These are phyloP conservation scores for Meda fulgida DNA, from an alignment of 2,797 vertebrate genomes.

Conservation along the genomic window DNA sequence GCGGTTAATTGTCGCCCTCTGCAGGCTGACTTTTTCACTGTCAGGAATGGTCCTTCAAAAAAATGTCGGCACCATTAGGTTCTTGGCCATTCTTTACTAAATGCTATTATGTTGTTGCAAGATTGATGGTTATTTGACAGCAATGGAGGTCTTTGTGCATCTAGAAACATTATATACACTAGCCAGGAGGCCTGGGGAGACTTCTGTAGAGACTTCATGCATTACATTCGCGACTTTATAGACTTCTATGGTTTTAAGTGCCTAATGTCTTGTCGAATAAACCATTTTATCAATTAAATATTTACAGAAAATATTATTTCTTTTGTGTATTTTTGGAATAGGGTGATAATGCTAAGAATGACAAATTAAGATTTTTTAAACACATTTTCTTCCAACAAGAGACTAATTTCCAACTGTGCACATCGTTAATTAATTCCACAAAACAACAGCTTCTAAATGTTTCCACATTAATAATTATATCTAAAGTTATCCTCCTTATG, in stretches of 20 bases:
- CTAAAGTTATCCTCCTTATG: background rate
- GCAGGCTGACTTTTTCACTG: background rate
- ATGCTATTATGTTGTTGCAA: background rate
- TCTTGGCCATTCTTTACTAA: background rate
- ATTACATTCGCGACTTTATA: background rate
- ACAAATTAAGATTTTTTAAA: background rate
- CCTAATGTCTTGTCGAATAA: background rate
- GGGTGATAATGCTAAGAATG: background rate
- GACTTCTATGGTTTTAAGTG: background rate
- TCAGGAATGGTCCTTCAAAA: too few species aligned
- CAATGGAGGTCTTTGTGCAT: background rate
- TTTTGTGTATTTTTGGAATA: background rate
- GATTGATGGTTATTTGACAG: background rate
- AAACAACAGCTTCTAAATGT: background rate
- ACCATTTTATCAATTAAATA: background rate
- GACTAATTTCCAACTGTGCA: background rate
- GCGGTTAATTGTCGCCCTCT: slow-evolving; percentile 5
- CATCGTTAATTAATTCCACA: background rate
- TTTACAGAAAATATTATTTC: too few species aligned
- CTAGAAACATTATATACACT: background rate
- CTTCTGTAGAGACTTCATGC: background rate
- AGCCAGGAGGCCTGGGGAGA: background rate
- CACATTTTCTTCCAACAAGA: background rate
- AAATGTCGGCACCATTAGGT: too few species aligned
- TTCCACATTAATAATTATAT: background rate